Evolutionary conservation across 2,113 vertebrate species (phyloP).

Genomic region (Sprattus sprattus): DNA sequence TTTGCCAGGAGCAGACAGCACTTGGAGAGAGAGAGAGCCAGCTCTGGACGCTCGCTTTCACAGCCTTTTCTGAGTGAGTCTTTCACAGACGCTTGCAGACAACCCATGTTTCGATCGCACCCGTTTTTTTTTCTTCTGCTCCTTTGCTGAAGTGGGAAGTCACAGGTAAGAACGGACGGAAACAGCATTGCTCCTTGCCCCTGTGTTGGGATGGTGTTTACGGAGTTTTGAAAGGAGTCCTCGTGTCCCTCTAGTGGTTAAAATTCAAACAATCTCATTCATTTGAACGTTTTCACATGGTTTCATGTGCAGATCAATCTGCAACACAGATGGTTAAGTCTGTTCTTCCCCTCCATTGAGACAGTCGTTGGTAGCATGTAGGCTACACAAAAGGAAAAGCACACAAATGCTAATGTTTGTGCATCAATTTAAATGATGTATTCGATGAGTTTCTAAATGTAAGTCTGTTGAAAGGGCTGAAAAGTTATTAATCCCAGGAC

Average conservation of each 20-base stretch:
- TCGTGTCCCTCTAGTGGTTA: constrained; percentile 95
- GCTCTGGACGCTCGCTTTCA: constrained; percentile 62
- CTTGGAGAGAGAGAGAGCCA: constrained; percentile 60
- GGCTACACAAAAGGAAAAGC: not conserved
- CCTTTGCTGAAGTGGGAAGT: constrained; percentile 69
- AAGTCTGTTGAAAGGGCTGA: not conserved
- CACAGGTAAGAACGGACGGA: constrained; percentile 82
- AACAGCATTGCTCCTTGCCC: constrained; percentile 68
- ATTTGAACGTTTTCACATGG: constrained; percentile 45
- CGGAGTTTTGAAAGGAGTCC: constrained; percentile 73
- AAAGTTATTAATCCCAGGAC: no score
- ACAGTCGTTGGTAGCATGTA: not conserved
- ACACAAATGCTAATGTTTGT: not conserved
- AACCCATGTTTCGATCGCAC: constrained; percentile 72
- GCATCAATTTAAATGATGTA: not conserved
- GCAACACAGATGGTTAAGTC: constrained; percentile 17
- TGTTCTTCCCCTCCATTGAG: not conserved
- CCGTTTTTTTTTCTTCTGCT: constrained; percentile 52
- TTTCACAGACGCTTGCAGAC: constrained; percentile 64
- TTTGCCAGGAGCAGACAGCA: constrained; percentile 62
- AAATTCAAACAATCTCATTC: constrained; percentile 70
- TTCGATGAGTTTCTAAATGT: not conserved
- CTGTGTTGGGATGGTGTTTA: constrained; percentile 78
- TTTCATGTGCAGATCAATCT: constrained; percentile 6
- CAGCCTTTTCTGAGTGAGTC: constrained; percentile 71